Base-by-base conservation (phyloP, 1,140 invertebrate species). In the Aphidius gifuensis region DNA sequence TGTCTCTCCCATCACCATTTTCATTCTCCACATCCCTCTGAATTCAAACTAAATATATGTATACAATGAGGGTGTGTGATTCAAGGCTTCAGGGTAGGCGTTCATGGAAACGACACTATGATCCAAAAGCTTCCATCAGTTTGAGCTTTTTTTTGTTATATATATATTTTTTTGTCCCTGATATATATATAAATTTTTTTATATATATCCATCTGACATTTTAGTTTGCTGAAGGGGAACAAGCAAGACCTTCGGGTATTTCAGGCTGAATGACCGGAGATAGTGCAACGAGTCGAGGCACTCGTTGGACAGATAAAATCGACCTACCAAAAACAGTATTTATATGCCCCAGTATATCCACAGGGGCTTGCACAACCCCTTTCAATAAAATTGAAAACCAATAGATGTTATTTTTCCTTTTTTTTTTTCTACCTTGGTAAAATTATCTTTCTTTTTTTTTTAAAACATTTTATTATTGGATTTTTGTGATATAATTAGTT, bases 271-370 rank as follows among this genome's bases (percentile, higher is more conserved):
- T 59, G 58, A 49, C 51, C 49, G 9, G 49, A 64, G 63, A 64
- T 64, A 64, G 48, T 49, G 46, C 53, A 55, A 16, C 40, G 9
- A 45, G 49, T 60, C 48, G 63, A 45, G 51, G 57, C 44, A 58
- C 58, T 49, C 42, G 23, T 32, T 32, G 43, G 54, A 49, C 42
- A 64, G 63, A 64, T 64, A 64, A 60, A 60, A 64, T 64, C 63
- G 50, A 23, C 7, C 47, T 48, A 43, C 38, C 56, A 53, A 39
- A 9, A 45, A 50, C 40, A 40, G 58, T 32, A 1, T 55, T 3
- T 5, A 55, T 40, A 16, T 16, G 16, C 16, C 16, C 16, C 16
- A 16, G 16, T 42, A 55, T 55, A 55, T 55, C 39, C 21, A 38
- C 46, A 49, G 53, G 60, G 60, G 43, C 44, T 38, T 32, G 23